Evolutionary conservation across 2,888 invertebrate species (phyloP), one percentile per base, ranked within the genome.

Genomic region (Tiliacea aurago): DNA sequence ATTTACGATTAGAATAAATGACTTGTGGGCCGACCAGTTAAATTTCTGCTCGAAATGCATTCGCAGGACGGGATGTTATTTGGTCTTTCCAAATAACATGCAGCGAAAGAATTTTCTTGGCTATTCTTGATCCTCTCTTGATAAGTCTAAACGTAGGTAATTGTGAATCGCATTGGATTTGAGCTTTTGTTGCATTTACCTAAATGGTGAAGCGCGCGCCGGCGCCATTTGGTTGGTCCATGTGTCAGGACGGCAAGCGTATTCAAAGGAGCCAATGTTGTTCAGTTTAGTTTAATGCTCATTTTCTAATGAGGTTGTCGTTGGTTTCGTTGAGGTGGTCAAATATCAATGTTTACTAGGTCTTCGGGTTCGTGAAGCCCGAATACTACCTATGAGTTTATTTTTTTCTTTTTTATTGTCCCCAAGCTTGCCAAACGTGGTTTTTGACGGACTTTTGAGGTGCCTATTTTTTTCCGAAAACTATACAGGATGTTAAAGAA

Each of bases 111-210:
- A 45, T 45, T 23, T 51, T 23, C 11, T 23, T 23, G 11, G n/a
- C n/a, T n/a, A n/a, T n/a, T n/a, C n/a, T 51, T 51, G 51, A 23
- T 51, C 20, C 9, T 20, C 10, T n/a, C 10, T 51, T n/a, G n/a
- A 51, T 51, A 20, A 49, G 20, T 23, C 5, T 23, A 23, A 51
- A 51, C 11, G n/a, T 5, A 28, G 28, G 28, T 28, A 51, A 53
- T 23, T 23, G 53, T 23, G 23, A 13, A 15, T 53, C 53, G 53
- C 23, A 55, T 15, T 28, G 23, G 7, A 59, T 13, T 49, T 20
- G n/a, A 56, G 0, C 18, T 80, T 80, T 28, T 72, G 15, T n/a
- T 51, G 9, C 0, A 65, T 72, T 9, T 49, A 15, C 10, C 13
- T 28, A n/a, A n/a, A 33, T n/a, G 15, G 13, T 47, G 3, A 20